Evolutionary conservation across 1,140 invertebrate genomes (phyloP).

Genomic region (Macrostomum lignano): DNA sequence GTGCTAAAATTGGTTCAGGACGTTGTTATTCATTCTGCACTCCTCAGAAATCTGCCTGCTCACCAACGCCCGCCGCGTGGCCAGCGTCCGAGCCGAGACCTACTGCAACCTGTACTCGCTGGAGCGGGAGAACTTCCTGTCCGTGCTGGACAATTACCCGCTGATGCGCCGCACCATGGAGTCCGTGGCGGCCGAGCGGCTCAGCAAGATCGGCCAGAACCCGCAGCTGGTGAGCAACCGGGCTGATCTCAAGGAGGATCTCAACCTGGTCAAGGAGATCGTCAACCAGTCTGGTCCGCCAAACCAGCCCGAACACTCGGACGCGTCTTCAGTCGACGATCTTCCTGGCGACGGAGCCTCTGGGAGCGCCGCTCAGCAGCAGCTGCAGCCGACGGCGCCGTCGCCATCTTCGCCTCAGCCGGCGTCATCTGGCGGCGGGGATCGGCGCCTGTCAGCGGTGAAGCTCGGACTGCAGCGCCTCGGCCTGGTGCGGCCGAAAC

Average conservation of each 20-base stretch:
- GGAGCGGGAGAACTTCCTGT: constrained; percentile 84
- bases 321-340: too few species aligned
- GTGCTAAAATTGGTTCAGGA: too few species aligned
- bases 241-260: constrained; percentile 32
- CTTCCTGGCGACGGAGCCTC: too few species aligned
- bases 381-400: too few species aligned
- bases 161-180: constrained; percentile 93
- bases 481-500: not conserved
- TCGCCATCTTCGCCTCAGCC: too few species aligned
- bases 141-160: constrained; percentile 81
- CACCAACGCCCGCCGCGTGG: constrained; percentile 69
- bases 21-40: too few species aligned
- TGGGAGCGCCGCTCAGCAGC: too few species aligned
- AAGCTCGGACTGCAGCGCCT: constrained; percentile 1
- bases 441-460: not conserved
- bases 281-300: too few species aligned
- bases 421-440: too few species aligned
- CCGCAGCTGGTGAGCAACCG: constrained; percentile 69
- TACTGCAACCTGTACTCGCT: constrained; percentile 94
- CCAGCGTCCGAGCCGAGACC: constrained; percentile 77
- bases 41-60: constrained; percentile 52
- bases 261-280: constrained; percentile 21
- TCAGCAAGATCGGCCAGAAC: constrained; percentile 95
- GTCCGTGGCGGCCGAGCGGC: constrained; percentile 77
- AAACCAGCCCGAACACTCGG: too few species aligned